Base-by-base conservation (phyloP, 2,888 invertebrate genomes). In the Xestia c-nigrum region DNA sequence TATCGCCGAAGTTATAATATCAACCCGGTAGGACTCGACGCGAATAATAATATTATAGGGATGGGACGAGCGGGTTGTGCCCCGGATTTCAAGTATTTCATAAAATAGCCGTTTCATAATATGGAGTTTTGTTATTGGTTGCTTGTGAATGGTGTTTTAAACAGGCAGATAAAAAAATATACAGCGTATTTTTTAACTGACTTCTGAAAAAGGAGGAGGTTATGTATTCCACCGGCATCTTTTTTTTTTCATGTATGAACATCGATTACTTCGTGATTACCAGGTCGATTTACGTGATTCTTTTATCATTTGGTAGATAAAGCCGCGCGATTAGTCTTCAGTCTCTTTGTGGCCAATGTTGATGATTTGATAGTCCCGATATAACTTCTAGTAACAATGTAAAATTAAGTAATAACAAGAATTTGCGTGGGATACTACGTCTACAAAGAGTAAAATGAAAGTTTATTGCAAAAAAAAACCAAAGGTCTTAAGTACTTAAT, bases 1-100 rank as follows among this genome's bases (percentile, higher is more conserved):
- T 91, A 91, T 90, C 88, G 84, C 85, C 68, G 87, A 91, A 91
- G 89, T 91, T 91, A 85, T 87, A 88, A 88, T 89, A 90, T 90
- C 88, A 90, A 85, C 85, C 84, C 80, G 76, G 78, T 78, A 70
- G 76, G 85, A 82, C 86, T 76, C 82, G 83, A 84, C 78, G 73
- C 80, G 91, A 90, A 90, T 91, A 91, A 89, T 89, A 90, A 89
- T 85, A 72, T 43, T 40, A 67, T 75, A 80, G 76, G 55, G 85
- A 61, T 78, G 85, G 68, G 75, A 70, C 47, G 47, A 38, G 5
- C 19, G 38, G n/a, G 3, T 0, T 19, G 61, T 64, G 31, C 16
- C 19, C 24, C 19, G 24, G 47, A 31, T 77, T 55, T 61, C n/a
- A 43, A 31, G 31, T 31, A 31, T 31, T 31, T 31, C 1, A 31